Evolutionary conservation across 2,888 invertebrate species (phyloP).

Genomic region (Luffia ferchaultella): DNA sequence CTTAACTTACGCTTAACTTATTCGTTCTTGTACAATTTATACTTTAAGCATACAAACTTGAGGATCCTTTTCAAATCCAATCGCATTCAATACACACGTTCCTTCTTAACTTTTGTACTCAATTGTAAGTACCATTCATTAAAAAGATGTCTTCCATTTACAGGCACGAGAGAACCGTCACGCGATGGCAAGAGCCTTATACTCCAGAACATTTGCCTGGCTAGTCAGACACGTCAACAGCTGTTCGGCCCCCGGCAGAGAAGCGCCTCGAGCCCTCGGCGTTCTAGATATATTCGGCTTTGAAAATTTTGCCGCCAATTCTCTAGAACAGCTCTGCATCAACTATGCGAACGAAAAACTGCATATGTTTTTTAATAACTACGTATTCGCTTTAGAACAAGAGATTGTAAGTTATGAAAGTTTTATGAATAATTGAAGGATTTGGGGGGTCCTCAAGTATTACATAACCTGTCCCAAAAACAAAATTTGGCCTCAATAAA

Average conservation of each 20-base stretch:
- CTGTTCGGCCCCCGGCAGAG: slow-evolving; percentile 88
- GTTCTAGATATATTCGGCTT: slow-evolving; percentile 95
- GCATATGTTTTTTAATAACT: slow-evolving; percentile 96
- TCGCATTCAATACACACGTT: too few species aligned
- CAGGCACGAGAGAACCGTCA: slow-evolving; percentile 90
- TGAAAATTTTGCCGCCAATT: slow-evolving; percentile 91
- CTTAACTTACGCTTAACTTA: too few species aligned
- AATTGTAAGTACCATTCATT: too few species aligned
- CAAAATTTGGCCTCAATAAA: too few species aligned
- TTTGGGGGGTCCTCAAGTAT: too few species aligned
- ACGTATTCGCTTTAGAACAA: slow-evolving; percentile 93
- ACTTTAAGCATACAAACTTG: too few species aligned
- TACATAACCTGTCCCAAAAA: too few species aligned
- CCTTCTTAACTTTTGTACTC: too few species aligned
- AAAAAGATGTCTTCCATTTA: too few species aligned
- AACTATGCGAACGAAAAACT: slow-evolving; percentile 95
- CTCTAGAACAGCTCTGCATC: slow-evolving; percentile 92
- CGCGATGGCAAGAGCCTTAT: slow-evolving; percentile 92
- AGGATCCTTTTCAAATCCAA: too few species aligned
- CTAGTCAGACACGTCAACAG: slow-evolving; percentile 91
- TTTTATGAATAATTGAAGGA: too few species aligned
- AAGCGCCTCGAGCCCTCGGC: slow-evolving; percentile 77
- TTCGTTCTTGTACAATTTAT: too few species aligned
- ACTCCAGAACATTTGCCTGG: slow-evolving; percentile 92
- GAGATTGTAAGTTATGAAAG: slow-evolving; percentile 87